Base-by-base conservation (phyloP, 2,888 invertebrate genomes). In the Lasioglossum vierecki region DNA sequence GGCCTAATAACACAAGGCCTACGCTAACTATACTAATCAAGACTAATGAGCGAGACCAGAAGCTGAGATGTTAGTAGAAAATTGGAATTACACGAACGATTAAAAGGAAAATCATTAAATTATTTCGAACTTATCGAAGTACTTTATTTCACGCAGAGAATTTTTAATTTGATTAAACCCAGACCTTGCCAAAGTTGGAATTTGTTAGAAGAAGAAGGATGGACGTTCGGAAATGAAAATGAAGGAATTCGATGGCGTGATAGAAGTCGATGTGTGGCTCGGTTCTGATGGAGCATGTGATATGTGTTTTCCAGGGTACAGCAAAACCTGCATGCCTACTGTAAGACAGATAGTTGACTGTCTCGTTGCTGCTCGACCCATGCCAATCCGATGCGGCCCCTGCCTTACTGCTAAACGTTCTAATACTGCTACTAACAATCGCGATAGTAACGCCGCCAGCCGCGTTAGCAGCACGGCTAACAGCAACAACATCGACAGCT, bases 281-380 rank as follows among this genome's bases (percentile, higher is more conserved):
- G 88, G 92, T 93, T 94, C 94, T 94, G 94, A 94, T 93, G 91
- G 91, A 93, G 94, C 94, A 94, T 94, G 94, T 94, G 92, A 94
- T 93, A 92, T 93, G 93, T 93, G 92, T 94, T 94, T 95, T 95
- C 93, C 95, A 95, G 95, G 95, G 93, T 93, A 93, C 94, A 91
- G 93, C 94, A 95, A 95, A 95, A 95, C 96, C 96, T 96, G 96
- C 96, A 96, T 96, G 96, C 95, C 96, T 96, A 95, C 96, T 96
- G 95, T 96, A 96, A 94, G 93, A 94, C 94, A 94, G 94, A 93
- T 94, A 94, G 94, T 94, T 94, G 93, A 94, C 94, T 93, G 93
- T 94, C 93, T 94, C 90, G 92, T 93, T 92, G 94, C 94, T 93
- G 94, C 92, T 94, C 94, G 91, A 93, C 93, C 91, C 90, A 93